Conservation (phyloP, 2,797 vertebrate species). For the Nyctalus aviator region DNA sequence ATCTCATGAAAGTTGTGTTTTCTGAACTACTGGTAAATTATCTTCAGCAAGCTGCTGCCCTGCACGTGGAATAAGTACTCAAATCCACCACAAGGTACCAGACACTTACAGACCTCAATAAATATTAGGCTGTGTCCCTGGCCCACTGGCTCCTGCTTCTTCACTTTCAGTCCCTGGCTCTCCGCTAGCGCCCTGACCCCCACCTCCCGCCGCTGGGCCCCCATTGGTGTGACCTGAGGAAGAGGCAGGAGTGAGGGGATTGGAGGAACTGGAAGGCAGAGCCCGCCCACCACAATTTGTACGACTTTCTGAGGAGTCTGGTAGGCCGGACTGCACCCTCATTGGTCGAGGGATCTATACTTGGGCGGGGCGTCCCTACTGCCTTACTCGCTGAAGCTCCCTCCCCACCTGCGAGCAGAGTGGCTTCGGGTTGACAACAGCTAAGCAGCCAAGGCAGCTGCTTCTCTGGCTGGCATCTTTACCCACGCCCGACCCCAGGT, state of each 20-base stretch:
- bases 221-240: slow-evolving; percentile 39
- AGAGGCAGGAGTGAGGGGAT: not conserved
- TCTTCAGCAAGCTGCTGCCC: not conserved
- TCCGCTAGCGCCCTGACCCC: not conserved
- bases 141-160: not conserved
- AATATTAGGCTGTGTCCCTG: not conserved
- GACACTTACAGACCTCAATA: slow-evolving; percentile 34
- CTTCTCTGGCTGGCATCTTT: slow-evolving; percentile 68
- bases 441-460: slow-evolving; percentile 61
- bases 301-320: slow-evolving; percentile 25
- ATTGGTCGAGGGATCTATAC: slow-evolving; percentile 64
- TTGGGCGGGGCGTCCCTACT: slow-evolving; percentile 45
- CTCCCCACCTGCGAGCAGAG: slow-evolving; percentile 58
- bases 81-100: slow-evolving; percentile 16
- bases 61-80: not conserved
- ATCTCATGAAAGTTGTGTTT: slow-evolving; percentile 9
- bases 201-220: not conserved
- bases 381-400: not conserved
- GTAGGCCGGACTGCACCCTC: not conserved
- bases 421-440: slow-evolving; percentile 60
- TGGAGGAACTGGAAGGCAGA: slow-evolving; percentile 21
- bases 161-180: not conserved
- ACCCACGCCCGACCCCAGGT: slow-evolving; percentile 23
- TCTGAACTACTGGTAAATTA: slow-evolving; percentile 23
- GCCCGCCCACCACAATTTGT: slow-evolving; percentile 57